A percentile compares a stretch with the other conserved stretches of the same genome.
Evolutionary conservation across 2,888 invertebrate species (phyloP).

Genomic region (Thereva unica): DNA sequence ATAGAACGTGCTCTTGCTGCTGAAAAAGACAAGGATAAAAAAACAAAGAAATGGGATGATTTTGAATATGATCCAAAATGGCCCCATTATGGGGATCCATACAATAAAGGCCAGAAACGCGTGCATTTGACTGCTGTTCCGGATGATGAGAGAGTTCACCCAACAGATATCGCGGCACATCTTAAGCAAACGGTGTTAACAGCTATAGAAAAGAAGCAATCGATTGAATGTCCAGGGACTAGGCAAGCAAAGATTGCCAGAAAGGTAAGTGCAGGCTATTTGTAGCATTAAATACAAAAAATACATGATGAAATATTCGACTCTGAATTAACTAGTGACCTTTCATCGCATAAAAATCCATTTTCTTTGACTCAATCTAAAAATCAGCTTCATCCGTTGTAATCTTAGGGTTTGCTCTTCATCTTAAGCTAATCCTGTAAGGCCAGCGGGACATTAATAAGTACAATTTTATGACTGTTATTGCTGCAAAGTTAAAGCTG

Average conservation of each 20-base stretch:
- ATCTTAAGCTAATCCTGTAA: slow-evolving; percentile 53
- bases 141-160: neutral
- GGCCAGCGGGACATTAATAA: slow-evolving; percentile 54
- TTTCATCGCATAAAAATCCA: slow-evolving; percentile 45
- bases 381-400: slow-evolving; percentile 54
- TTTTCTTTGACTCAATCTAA: slow-evolving; percentile 48
- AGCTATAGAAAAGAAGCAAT: slow-evolving; percentile 55
- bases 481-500: slow-evolving; percentile 20
- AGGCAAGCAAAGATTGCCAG: slow-evolving; percentile 60
- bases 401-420: slow-evolving; percentile 54
- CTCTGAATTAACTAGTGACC: slow-evolving; percentile 51
- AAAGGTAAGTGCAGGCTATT: slow-evolving; percentile 47
- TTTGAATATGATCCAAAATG: neutral
- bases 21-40: neutral
- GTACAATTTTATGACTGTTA: slow-evolving; percentile 49
- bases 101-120: neutral
- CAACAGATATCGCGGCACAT: neutral
- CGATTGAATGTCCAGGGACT: slow-evolving; percentile 51
- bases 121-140: neutral
- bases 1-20: slow-evolving; percentile 41
- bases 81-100: neutral
- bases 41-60: neutral
- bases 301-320: slow-evolving; percentile 57
- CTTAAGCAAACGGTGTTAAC: slow-evolving; percentile 35
- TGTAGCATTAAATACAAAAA: neutral